phyloP scores from a whole-genome alignment of 2,888 invertebrate species.

The Himalopsyche tibetana region DNA sequence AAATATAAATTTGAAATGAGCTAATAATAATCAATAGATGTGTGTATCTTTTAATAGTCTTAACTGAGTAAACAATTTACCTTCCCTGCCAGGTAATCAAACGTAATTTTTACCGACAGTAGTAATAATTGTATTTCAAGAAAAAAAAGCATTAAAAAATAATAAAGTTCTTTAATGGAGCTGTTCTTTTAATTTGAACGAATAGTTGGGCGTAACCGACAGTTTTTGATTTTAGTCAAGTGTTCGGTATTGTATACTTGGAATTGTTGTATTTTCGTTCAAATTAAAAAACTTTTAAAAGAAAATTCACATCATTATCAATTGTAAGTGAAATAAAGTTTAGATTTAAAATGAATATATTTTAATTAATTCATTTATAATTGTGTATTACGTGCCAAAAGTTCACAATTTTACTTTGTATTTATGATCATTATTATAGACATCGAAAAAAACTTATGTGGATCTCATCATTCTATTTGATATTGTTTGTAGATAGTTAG shows the following conservation, averaged over 20 bases:
- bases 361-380: too few relatives aligned
- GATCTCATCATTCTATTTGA: too few relatives aligned
- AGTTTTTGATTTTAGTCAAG: not conserved
- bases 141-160: slow-evolving; percentile 38
- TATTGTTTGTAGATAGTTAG: too few relatives aligned
- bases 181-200: slow-evolving; percentile 51
- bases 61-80: not conserved
- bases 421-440: too few relatives aligned
- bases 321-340: too few relatives aligned
- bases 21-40: too few relatives aligned
- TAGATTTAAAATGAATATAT: too few relatives aligned
- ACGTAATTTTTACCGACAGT: slow-evolving; percentile 18
- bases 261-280: not conserved
- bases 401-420: too few relatives aligned
- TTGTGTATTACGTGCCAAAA: too few relatives aligned
- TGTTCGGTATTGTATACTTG: not conserved
- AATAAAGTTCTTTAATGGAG: slow-evolving; percentile 44
- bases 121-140: slow-evolving; percentile 29
- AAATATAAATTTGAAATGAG: too few relatives aligned
- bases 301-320: too few relatives aligned
- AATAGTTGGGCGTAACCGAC: slow-evolving; percentile 47
- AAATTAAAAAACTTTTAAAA: not conserved
- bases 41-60: not conserved
- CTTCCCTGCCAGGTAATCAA: not conserved
- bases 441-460: too few relatives aligned